Evolutionary conservation across 2,113 vertebrate species (phyloP).

Genomic region (Psephotus haematonotus): DNA sequence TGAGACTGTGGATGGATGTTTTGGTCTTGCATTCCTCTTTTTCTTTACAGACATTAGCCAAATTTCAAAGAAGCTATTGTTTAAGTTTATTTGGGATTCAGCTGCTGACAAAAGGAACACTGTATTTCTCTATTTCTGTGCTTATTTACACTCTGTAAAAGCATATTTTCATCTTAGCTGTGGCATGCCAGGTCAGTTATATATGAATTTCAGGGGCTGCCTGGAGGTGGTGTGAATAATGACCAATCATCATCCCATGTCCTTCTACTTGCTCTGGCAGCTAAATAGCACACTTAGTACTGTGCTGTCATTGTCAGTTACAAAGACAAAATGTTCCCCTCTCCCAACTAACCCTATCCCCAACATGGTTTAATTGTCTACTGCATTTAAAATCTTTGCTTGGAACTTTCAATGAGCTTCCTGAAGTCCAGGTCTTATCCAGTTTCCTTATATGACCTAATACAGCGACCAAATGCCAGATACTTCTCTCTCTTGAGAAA

Average conservation of each 20-base stretch:
- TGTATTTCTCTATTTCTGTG: constrained; percentile 20
- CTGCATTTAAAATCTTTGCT: not conserved
- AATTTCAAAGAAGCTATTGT: constrained; percentile 51
- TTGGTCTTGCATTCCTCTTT: constrained; percentile 15
- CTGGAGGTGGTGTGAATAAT: constrained; percentile 20
- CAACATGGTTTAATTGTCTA: not conserved
- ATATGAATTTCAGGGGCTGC: constrained; percentile 18
- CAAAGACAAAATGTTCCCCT: not conserved
- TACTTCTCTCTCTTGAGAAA: not conserved
- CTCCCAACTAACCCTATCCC: not conserved
- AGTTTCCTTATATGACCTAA: not conserved
- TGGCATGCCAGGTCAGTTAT: constrained; percentile 4
- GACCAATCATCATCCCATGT: not conserved
- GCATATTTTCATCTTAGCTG: not conserved
- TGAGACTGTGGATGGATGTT: constrained; percentile 26
- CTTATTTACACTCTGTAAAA: constrained; percentile 42
- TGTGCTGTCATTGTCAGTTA: not conserved
- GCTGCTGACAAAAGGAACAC: not conserved
- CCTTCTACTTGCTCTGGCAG: not conserved
- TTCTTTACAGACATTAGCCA: constrained; percentile 4
- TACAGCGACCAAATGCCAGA: not conserved
- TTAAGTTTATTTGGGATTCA: constrained; percentile 23
- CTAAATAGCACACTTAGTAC: not conserved
- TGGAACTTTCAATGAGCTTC: not conserved
- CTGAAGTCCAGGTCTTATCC: not conserved